Evolutionary conservation across 2,797 vertebrate genomes (phyloP).

Genomic region (Ibycter americanus): DNA sequence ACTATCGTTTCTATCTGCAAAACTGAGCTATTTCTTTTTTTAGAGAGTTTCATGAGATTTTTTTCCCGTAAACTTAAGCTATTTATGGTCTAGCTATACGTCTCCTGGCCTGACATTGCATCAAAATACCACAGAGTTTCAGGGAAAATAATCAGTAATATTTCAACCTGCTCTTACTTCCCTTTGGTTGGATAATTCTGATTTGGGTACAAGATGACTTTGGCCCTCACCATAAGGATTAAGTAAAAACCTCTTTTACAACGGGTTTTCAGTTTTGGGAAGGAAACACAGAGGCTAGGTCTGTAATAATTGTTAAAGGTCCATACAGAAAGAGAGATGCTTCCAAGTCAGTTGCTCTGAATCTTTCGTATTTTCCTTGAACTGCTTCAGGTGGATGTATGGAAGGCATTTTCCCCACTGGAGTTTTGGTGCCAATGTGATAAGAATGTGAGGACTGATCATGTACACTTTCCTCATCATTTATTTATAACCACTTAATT

Average conservation of each 20-base stretch:
- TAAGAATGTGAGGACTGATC: slow-evolving; percentile 32
- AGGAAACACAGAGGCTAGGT: neutral
- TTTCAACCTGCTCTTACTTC: neutral
- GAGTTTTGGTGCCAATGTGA: slow-evolving; percentile 36
- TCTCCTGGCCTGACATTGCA: accelerated
- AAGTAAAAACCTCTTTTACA: neutral
- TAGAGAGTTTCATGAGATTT: accelerated
- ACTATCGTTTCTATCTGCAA: neutral
- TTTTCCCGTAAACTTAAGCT: neutral
- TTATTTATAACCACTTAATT: slow-evolving; percentile 60
- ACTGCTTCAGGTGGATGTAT: neutral
- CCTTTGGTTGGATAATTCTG: neutral
- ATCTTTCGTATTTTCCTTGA: slow-evolving; percentile 15
- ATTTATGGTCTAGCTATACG: accelerated
- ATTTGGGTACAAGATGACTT: neutral
- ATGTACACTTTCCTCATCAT: neutral
- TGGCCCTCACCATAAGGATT: neutral
- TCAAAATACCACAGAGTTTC: neutral
- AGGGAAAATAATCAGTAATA: neutral
- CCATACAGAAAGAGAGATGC: neutral
- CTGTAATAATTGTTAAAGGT: neutral
- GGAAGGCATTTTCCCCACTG: neutral
- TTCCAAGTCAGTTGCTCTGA: slow-evolving; percentile 30
- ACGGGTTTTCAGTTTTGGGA: neutral
- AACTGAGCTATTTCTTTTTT: neutral